These are phyloP conservation scores for Mizuhopecten yessoensis DNA, from an alignment of 1,140 invertebrate genomes.

Conservation along the genomic window DNA sequence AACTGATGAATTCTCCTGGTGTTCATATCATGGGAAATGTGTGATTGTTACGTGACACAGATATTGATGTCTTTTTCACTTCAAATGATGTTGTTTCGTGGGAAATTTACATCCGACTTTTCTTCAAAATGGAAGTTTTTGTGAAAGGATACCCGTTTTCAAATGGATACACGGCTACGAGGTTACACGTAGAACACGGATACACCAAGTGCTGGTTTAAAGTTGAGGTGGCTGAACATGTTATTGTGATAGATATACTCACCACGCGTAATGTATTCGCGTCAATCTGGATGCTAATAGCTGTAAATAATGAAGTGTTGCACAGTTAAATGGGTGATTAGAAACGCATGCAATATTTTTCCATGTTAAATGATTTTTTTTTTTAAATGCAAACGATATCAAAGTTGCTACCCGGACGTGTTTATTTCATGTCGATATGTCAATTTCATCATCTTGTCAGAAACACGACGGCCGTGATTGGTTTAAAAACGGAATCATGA, in stretches of 20 bases:
- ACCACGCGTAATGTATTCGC: no score
- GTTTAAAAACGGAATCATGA: not conserved
- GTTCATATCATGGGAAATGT: conserved; percentile 23
- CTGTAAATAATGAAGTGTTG: not conserved
- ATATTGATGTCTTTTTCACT: not conserved
- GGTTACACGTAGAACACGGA: not conserved
- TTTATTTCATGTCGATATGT: not conserved
- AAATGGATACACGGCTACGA: not conserved
- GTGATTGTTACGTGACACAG: not conserved
- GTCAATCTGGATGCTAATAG: no score
- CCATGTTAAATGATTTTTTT: no score
- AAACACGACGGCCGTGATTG: no score
- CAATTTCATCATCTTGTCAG: not conserved
- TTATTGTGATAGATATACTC: not conserved
- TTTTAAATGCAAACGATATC: not conserved
- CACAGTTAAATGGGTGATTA: not conserved
- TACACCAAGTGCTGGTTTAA: no score
- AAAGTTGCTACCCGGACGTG: not conserved
- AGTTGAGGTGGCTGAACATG: not conserved
- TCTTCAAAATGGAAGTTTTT: not conserved
- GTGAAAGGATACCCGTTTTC: not conserved
- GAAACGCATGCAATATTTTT: no score
- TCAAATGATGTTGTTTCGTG: conserved; percentile 1
- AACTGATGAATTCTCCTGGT: not conserved
- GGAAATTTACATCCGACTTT: not conserved